Evolutionary conservation across 2,113 vertebrate species (phyloP).

Genomic region (Theropithecus gelada): DNA sequence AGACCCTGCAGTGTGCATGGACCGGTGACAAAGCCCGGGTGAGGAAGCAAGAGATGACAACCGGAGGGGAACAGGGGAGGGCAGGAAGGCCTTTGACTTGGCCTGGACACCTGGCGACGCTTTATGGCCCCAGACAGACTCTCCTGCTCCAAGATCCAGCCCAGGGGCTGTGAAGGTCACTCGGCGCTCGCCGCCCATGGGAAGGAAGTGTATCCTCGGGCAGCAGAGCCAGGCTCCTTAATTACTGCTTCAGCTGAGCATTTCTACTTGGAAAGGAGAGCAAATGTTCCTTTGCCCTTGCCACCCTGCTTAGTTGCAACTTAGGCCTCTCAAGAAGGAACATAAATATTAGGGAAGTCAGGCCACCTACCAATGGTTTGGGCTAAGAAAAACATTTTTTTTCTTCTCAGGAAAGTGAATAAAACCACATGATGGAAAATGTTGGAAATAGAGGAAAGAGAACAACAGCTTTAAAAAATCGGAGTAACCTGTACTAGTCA

Average conservation of each 20-base stretch:
- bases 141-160: background rate
- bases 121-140: background rate
- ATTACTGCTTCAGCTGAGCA: background rate
- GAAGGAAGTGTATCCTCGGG: background rate
- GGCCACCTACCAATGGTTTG: background rate
- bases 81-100: background rate
- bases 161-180: background rate
- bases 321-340: background rate
- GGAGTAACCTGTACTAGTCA: background rate
- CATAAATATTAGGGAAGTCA: conserved; percentile 4
- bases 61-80: background rate
- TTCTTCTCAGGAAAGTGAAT: conserved; percentile 2
- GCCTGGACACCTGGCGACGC: background rate
- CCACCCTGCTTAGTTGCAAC: background rate
- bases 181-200: fast-evolving
- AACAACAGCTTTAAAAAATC: background rate
- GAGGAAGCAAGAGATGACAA: background rate
- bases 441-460: background rate
- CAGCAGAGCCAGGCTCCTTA: background rate
- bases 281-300: background rate
- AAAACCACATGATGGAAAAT: conserved; percentile 39
- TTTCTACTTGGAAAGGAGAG: background rate
- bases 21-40: background rate
- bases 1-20: background rate
- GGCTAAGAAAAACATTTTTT: background rate